These are phyloP conservation scores for Apamea sordens DNA, from an alignment of 2,888 invertebrate genomes.

Conservation along the genomic window DNA sequence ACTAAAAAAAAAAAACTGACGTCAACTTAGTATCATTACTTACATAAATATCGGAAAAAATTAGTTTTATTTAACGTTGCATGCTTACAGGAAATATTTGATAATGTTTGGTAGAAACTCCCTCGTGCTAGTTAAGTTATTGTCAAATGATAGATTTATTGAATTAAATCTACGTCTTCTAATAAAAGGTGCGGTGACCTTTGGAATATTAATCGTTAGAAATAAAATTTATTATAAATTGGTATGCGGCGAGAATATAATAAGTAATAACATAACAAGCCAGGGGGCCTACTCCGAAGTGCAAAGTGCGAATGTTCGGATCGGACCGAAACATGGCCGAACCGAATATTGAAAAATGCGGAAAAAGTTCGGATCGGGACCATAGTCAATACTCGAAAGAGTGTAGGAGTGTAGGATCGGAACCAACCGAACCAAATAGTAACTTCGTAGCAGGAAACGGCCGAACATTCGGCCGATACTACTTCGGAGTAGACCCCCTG, in stretches of 20 bases:
- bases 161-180: slow-evolving; percentile 10
- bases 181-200: not conserved
- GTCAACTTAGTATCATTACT: slow-evolving; percentile 20
- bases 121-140: not conserved
- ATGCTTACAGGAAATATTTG: slow-evolving; percentile 49
- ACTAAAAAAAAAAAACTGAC: not conserved
- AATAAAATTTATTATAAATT: not conserved
- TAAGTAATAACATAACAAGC: not conserved
- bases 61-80: slow-evolving; percentile 30
- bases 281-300: no score
- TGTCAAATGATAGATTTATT: slow-evolving; percentile 36
- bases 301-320: no score
- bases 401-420: no score
- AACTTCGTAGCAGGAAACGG: no score
- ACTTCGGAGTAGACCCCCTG: no score
- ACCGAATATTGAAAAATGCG: no score
- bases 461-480: no score
- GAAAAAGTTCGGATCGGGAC: no score
- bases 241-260: not conserved
- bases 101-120: slow-evolving; percentile 12
- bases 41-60: slow-evolving; percentile 43
- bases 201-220: not conserved
- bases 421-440: no score
- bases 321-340: no score
- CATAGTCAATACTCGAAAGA: no score